phyloP scores from a whole-genome alignment of 2,113 vertebrate genomes.

The Pollimyrus isidori region DNA sequence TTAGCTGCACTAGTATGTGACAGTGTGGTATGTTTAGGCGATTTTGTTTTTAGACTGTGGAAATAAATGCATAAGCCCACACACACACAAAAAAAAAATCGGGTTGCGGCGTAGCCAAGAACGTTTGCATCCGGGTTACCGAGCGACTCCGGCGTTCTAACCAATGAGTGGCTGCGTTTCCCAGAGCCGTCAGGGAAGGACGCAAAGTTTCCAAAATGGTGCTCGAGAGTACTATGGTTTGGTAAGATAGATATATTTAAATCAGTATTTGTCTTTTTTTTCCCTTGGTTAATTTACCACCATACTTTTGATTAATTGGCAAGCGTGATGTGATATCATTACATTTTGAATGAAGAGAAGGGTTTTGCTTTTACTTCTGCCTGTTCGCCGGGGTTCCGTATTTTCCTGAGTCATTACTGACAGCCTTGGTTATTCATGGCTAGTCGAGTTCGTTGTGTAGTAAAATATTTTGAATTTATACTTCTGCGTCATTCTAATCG shows the following conservation, averaged over 20 bases:
- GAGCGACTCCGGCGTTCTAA: neutral
- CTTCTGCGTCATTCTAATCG: neutral
- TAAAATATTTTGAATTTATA: neutral
- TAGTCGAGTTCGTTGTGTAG: neutral
- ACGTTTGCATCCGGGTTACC: conserved; percentile 5
- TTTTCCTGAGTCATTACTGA: conserved; percentile 41
- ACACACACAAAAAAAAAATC: neutral
- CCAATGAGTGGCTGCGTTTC: conserved; percentile 45
- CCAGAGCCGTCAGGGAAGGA: conserved; percentile 33
- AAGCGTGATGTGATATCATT: neutral
- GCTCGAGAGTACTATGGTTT: conserved; percentile 95
- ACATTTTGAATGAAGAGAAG: neutral
- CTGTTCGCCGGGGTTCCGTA: neutral
- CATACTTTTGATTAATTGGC: neutral
- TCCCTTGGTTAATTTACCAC: neutral
- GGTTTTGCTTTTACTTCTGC: no score
- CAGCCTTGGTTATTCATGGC: neutral
- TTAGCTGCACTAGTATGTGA: neutral
- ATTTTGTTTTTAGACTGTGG: neutral
- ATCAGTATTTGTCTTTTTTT: neutral
- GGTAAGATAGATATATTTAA: conserved; percentile 63
- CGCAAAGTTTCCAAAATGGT: conserved; percentile 77
- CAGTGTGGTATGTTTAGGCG: neutral
- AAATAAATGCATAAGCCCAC: neutral
- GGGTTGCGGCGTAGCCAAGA: neutral